Evolutionary conservation across 1,140 invertebrate species (phyloP).

Genomic region (Lethrus apterus): DNA sequence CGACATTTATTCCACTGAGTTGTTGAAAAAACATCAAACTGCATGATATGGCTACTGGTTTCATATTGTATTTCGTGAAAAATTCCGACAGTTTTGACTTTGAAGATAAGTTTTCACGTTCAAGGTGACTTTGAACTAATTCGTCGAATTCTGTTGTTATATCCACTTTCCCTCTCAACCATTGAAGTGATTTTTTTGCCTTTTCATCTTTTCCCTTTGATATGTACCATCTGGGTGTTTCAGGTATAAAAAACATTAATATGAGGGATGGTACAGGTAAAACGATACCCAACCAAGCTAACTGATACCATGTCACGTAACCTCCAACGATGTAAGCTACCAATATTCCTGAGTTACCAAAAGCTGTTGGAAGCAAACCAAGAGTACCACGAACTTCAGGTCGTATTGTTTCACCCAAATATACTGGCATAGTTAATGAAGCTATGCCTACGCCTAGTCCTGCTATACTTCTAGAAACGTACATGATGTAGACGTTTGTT

Average conservation of each 20-base stretch:
- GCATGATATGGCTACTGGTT: constrained; percentile 47
- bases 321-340: constrained; percentile 66
- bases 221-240: constrained; percentile 85
- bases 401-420: constrained; percentile 86
- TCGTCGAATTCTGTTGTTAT: constrained; percentile 73
- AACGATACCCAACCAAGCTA: constrained; percentile 68
- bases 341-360: constrained; percentile 83
- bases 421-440: constrained; percentile 79
- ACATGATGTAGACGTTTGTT: constrained; percentile 62
- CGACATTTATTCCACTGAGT: constrained; percentile 69
- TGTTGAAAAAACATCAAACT: constrained; percentile 77
- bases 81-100: constrained; percentile 54
- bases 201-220: constrained; percentile 64
- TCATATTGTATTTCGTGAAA: constrained; percentile 55
- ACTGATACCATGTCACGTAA: constrained; percentile 68
- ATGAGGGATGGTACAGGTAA: constrained; percentile 71
- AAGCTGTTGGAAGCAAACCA: constrained; percentile 77
- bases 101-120: constrained; percentile 52
- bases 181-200: constrained; percentile 65
- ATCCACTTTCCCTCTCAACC: constrained; percentile 69
- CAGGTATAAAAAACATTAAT: constrained; percentile 74
- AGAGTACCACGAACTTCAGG: constrained; percentile 81
- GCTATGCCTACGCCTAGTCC: constrained; percentile 81
- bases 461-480: constrained; percentile 63
- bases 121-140: constrained; percentile 65